Conservation (phyloP, 2,797 vertebrate genomes). For the Paratrypauchen microcephalus region DNA sequence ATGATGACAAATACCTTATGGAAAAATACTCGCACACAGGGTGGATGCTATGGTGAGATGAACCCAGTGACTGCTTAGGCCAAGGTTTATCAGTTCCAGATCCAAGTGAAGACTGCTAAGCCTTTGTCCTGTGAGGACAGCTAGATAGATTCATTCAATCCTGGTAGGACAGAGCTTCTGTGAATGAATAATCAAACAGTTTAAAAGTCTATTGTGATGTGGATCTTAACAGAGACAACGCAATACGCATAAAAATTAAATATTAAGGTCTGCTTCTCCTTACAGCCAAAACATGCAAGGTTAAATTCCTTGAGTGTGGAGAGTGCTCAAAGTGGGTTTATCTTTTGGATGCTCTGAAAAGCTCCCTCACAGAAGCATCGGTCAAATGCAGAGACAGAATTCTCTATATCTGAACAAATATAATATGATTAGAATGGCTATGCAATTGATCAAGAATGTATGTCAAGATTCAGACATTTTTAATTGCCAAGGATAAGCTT, state of each 20-base stretch:
- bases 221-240: background rate
- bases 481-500: too few species aligned
- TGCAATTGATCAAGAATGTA: background rate
- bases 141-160: background rate
- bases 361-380: background rate
- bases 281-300: background rate
- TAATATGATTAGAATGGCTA: background rate
- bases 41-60: background rate
- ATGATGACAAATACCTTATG: background rate
- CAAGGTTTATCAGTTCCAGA: constrained; percentile 6
- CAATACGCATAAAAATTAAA: background rate
- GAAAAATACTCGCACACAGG: background rate
- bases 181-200: background rate
- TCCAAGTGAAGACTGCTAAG: constrained; percentile 7
- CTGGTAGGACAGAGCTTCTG: background rate
- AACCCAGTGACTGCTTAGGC: constrained; percentile 1
- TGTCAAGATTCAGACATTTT: too few species aligned
- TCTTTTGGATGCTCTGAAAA: background rate
- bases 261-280: background rate
- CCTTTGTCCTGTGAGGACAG: constrained; percentile 9
- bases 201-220: background rate
- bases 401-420: background rate
- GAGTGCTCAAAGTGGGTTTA: background rate
- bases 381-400: background rate
- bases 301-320: background rate